Base-by-base conservation (phyloP, 1,140 invertebrate species). In the Littorina saxatilis region DNA sequence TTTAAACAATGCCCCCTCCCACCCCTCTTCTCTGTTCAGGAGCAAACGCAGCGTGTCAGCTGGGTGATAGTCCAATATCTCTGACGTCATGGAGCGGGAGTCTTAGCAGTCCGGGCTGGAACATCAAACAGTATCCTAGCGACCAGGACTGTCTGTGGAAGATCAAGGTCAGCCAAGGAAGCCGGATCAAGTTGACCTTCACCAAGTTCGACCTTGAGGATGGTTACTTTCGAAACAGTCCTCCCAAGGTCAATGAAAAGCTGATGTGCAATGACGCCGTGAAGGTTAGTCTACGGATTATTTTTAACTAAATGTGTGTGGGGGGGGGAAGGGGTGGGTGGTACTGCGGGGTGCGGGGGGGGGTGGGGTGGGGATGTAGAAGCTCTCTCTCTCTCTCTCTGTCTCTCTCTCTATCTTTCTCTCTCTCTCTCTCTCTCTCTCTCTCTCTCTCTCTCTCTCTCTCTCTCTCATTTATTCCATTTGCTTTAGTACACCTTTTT, bases 71-170 rank as follows among this genome's bases (percentile, higher is more conserved):
- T 29, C 17, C 43, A 11, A 74, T 50, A 3, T 23, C 1, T 4
- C 13, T 83, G 20, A 80, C 73, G n/a, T 66, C 80, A 37, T 83
- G 82, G 82, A 77, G 61, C 5, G 82, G 82, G 2, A 47, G 35
- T 2, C 35, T 83, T 2, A 11, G 50, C 35, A 83, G 79, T 74
- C 82, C 82, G 7, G 82, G 79, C 13, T 39, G 40, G 17, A 23
- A 9, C 9, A 20, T 3, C 43, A 61, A 61, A 7, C 29, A 58
- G 23, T 83, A 83, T 55, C 73, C 73, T 4, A 72, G 75, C 23
- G 63, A 76, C 47, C 79, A 81, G 74, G 9, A 43, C 0, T 83
- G 82, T 35, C 61, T 4, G 13, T 83, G 82, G 82, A 52, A 70
- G 7, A 74, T 83, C 29, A 35, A 27, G 68, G 73, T 81, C 74